phyloP scores from a whole-genome alignment of 1,140 invertebrate genomes.

The Plodia interpunctella region DNA sequence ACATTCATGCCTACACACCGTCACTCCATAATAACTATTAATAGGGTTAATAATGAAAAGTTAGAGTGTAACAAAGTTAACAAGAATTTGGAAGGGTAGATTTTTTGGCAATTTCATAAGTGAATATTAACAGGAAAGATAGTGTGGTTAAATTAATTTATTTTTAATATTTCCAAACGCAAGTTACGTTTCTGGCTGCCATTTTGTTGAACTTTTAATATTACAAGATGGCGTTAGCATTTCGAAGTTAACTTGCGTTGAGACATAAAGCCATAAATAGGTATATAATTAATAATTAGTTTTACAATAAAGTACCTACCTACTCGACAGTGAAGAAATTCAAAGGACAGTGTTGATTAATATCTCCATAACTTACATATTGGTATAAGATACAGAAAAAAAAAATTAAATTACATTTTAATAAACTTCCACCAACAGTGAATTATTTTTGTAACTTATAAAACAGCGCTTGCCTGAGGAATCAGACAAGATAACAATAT shows the following conservation, averaged over 20 bases:
- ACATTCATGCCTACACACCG: slow-evolving; percentile 24
- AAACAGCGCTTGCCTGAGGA: too few relatives aligned
- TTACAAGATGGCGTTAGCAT: neutral
- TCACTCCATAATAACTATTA: slow-evolving; percentile 31
- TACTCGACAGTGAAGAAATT: slow-evolving; percentile 49
- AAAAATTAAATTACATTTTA: too few relatives aligned
- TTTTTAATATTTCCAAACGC: slow-evolving; percentile 21
- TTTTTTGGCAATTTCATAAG: slow-evolving; percentile 62
- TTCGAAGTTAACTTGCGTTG: neutral
- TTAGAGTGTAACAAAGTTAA: slow-evolving; percentile 50
- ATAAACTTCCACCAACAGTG: neutral
- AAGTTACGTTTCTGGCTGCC: neutral
- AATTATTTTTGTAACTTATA: too few relatives aligned
- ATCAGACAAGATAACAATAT: too few relatives aligned
- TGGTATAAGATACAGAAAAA: neutral
- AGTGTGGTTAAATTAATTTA: slow-evolving; percentile 48
- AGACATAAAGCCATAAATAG: slow-evolving; percentile 20
- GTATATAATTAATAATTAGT: slow-evolving; percentile 24
- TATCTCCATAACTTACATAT: neutral
- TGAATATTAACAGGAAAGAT: slow-evolving; percentile 57
- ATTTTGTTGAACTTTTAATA: neutral
- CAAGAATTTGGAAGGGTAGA: slow-evolving; percentile 59
- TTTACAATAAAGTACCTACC: slow-evolving; percentile 47
- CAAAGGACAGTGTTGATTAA: slow-evolving; percentile 26
- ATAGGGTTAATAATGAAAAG: slow-evolving; percentile 26